phyloP scores from a whole-genome alignment of 2,888 invertebrate genomes.

The Ceramica pisi region DNA sequence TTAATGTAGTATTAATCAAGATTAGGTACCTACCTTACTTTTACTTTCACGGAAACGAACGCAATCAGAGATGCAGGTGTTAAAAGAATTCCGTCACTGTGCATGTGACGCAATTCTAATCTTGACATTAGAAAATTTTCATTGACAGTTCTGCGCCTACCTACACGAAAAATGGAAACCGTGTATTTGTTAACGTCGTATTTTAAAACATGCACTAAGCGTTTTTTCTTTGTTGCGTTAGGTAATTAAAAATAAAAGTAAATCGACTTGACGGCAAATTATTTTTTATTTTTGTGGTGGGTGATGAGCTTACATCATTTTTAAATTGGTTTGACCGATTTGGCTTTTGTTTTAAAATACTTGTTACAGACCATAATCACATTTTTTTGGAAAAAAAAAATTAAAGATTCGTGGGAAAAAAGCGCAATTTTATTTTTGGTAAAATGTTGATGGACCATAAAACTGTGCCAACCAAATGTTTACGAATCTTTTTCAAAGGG shows the following conservation, averaged over 20 bases:
- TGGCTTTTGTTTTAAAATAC: too few species aligned
- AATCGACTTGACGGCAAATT: background rate
- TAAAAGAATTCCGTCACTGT: background rate
- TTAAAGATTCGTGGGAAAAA: too few species aligned
- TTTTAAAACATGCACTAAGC: too few species aligned
- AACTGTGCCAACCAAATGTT: background rate
- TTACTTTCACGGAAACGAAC: background rate
- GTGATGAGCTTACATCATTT: too few species aligned
- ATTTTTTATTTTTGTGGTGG: too few species aligned
- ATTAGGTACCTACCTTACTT: background rate
- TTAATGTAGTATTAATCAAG: background rate
- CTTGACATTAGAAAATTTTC: background rate
- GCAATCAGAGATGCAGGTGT: background rate
- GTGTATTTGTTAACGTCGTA: background rate
- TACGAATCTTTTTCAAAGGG: background rate
- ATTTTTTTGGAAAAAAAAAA: too few species aligned
- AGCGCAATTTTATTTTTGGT: background rate
- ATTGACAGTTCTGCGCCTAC: background rate
- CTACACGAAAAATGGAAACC: background rate
- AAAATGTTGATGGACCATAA: background rate
- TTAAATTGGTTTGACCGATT: too few species aligned
- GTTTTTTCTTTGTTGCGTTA: background rate
- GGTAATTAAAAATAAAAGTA: background rate
- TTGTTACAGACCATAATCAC: too few species aligned
- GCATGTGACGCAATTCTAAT: background rate